phyloP scores from a whole-genome alignment of 2,888 invertebrate genomes.

The Andrena chrysosceles region DNA sequence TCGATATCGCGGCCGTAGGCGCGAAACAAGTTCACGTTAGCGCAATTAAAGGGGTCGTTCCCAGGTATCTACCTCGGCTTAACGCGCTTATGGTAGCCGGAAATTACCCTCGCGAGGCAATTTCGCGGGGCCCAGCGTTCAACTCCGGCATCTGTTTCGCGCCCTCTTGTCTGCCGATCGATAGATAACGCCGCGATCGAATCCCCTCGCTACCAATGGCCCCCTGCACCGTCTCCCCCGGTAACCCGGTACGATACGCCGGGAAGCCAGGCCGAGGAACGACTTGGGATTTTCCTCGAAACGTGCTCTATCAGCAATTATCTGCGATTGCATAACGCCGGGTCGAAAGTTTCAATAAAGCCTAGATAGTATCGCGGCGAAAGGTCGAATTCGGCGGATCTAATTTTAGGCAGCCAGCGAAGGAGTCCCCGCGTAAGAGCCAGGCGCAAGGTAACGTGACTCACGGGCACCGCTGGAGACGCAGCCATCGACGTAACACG shows the following conservation, averaged over 20 bases:
- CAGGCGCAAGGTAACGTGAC: constrained; percentile 34
- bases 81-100: background rate
- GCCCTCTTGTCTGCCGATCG: background rate
- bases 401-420: constrained; percentile 54
- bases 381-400: constrained; percentile 49
- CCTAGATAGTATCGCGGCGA: constrained; percentile 23
- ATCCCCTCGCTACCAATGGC: background rate
- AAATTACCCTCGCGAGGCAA: constrained; percentile 2
- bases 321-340: constrained; percentile 1
- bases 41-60: constrained; percentile 44
- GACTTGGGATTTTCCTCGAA: background rate
- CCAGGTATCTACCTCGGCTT: background rate
- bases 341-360: constrained; percentile 26
- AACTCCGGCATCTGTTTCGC: background rate
- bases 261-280: background rate
- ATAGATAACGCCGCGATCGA: background rate
- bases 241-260: background rate
- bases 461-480: constrained; percentile 4
- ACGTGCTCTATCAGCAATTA: background rate
- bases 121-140: background rate
- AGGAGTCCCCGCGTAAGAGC: constrained; percentile 39
- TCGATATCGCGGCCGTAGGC: constrained; percentile 44
- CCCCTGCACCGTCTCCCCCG: too few relatives aligned
- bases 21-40: constrained; percentile 27
- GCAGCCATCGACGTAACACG: background rate